A percentile compares a stretch with the other conserved stretches of the same genome.
phyloP scores from a whole-genome alignment of 2,797 vertebrate genomes.

The Tiaroga cobitis region DNA sequence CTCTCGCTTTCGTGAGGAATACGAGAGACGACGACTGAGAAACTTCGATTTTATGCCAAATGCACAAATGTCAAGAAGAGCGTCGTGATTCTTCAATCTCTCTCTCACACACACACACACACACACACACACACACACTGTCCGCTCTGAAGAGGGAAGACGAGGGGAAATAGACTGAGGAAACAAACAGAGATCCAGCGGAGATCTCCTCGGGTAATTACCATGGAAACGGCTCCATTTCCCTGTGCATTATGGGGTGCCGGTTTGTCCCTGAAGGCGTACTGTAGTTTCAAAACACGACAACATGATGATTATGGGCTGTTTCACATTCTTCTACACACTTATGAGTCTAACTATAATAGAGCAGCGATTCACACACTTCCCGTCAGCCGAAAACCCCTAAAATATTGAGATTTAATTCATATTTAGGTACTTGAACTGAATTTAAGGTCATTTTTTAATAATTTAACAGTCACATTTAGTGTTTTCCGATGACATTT shows the following conservation, averaged over 20 bases:
- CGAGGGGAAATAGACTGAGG: not conserved
- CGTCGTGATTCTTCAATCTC: not conserved
- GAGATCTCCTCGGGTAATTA: not conserved
- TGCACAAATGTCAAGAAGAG: not conserved
- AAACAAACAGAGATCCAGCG: not conserved
- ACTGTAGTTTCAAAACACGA: not conserved
- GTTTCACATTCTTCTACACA: not conserved
- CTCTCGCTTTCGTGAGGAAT: not conserved
- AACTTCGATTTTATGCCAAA: not conserved
- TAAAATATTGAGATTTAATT: not conserved
- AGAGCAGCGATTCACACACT: not conserved
- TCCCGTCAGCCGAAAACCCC: too few relatives aligned
- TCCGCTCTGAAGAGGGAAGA: not conserved
- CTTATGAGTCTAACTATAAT: not conserved
- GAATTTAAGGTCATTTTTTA: not conserved
- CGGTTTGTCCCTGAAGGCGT: not conserved
- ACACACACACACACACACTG: too few relatives aligned
- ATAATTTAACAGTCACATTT: not conserved
- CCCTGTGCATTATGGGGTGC: slow-evolving; percentile 8
- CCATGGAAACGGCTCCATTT: slow-evolving; percentile 2
- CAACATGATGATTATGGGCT: not conserved
- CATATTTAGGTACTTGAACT: not conserved
- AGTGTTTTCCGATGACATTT: not conserved
- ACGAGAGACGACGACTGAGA: too few relatives aligned
- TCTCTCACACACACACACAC: too few relatives aligned